A percentile compares a stretch with the other conserved stretches of the same genome.
These are phyloP conservation scores for Drosophila mercatorum DNA, from an alignment of 2,888 invertebrate species.

Conservation along the genomic window DNA sequence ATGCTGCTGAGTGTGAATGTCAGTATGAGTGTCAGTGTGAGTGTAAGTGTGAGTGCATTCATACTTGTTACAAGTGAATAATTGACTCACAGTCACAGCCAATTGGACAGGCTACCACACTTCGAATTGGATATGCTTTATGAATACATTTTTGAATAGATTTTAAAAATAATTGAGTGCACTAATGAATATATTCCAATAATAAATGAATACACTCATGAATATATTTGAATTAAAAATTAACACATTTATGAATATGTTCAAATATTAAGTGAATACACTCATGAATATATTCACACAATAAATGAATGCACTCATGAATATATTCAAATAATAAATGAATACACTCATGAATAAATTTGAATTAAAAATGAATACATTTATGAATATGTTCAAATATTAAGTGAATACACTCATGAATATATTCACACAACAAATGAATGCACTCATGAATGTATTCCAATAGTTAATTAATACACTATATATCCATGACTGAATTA, in stretches of 20 bases:
- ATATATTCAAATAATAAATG: background rate
- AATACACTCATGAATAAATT: background rate
- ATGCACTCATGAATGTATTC: background rate
- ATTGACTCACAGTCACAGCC: background rate
- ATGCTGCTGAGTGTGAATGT: background rate
- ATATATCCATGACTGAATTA: too few relatives aligned
- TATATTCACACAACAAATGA: background rate
- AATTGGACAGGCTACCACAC: too few relatives aligned
- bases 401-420: background rate
- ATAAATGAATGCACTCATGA: background rate
- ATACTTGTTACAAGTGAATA: background rate
- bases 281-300: background rate
- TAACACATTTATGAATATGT: too few relatives aligned
- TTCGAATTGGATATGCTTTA: too few relatives aligned
- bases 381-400: background rate
- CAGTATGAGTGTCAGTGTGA: too few relatives aligned
- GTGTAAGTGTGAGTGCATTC: slow-evolving; percentile 12
- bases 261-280: background rate
- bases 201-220: background rate
- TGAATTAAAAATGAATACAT: background rate
- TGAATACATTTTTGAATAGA: background rate
- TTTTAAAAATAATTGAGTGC: background rate
- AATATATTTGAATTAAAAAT: background rate
- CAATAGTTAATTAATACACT: too few relatives aligned
- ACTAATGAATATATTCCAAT: background rate